Evolutionary conservation across 2,113 vertebrate species (phyloP), one percentile per base, ranked within the genome.

Genomic region (Melozone crissalis): DNA sequence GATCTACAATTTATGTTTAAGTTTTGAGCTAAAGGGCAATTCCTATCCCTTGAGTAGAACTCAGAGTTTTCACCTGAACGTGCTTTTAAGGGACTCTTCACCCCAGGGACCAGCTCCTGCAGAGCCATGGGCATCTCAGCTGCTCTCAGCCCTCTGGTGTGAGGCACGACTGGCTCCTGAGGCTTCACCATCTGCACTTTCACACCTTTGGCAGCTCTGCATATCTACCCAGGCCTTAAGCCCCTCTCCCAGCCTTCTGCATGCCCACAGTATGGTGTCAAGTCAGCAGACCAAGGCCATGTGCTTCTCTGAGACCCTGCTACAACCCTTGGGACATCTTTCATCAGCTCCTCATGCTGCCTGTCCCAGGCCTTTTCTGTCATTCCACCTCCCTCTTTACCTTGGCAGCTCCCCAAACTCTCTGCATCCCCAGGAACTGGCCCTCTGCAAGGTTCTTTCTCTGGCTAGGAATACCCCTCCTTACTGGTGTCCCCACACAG

Each of bases 31-130:
- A n/a, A 84, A 41, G 10, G n/a, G 47, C 44, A 75, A 4, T 59
- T 67, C 8, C 52, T 71, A 41, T 67, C 13, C n/a, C 47, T 7
- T 5, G 10, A 20, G 7, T 28, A 67, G 24, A 46, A 43, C 7
- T 20, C 18, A 39, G 65, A 30, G 23, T 33, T 87, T 41, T 13
- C 33, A 44, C 24, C 20, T 0, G 0, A 72, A 18, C 0, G 0
- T 20, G 10, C 11, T 49, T 61, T 21, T 30, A 31, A 63, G 11
- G 65, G 26, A 18, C 31, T 72, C 9, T 4, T 15, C 23, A 22
- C 7, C 8, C 8, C 2, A 2, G 26, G 24, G 20, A 77, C 7
- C 13, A 51, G 27, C 5, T 23, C 12, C 23, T 1, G 0, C 22
- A 62, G 31, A 67, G 33, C 61, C 1, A 0, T 0, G 13, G 35